These are phyloP conservation scores for Paracyclopina nana DNA, from an alignment of 1,140 invertebrate species.

Conservation along the genomic window DNA sequence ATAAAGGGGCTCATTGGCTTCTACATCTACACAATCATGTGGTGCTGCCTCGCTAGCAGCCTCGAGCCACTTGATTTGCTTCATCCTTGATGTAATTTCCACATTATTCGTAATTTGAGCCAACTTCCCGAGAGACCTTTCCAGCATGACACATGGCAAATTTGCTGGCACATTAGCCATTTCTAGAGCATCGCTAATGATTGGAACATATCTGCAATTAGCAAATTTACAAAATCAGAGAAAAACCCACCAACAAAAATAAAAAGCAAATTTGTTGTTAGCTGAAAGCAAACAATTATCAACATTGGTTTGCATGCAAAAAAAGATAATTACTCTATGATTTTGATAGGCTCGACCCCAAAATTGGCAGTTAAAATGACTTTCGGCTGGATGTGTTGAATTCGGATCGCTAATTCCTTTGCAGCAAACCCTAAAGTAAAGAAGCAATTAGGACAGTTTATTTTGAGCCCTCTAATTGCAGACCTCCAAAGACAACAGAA, in stretches of 20 bases:
- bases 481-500: constrained; percentile 69
- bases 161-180: constrained; percentile 11
- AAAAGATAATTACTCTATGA: constrained; percentile 40
- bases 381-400: constrained; percentile 66
- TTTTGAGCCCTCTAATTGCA: constrained; percentile 17
- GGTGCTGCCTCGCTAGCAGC: constrained; percentile 30
- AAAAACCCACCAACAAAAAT: too few relatives aligned
- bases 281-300: too few relatives aligned
- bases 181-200: constrained; percentile 58
- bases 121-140: constrained; percentile 1
- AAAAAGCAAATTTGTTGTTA: too few relatives aligned
- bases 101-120: too few relatives aligned
- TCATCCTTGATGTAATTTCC: constrained; percentile 31
- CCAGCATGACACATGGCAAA: background rate
- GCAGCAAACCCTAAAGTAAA: constrained; percentile 51
- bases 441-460: background rate
- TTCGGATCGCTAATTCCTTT: constrained; percentile 56
- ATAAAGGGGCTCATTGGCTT: constrained; percentile 71
- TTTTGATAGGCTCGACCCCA: constrained; percentile 63
- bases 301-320: background rate
- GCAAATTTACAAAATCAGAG: too few relatives aligned
- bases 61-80: constrained; percentile 42
- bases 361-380: constrained; percentile 72
- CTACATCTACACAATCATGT: constrained; percentile 58
- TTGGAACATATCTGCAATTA: constrained; percentile 53